Conservation (phyloP, 2,797 vertebrate species). For the Anomalospiza imberbis region DNA sequence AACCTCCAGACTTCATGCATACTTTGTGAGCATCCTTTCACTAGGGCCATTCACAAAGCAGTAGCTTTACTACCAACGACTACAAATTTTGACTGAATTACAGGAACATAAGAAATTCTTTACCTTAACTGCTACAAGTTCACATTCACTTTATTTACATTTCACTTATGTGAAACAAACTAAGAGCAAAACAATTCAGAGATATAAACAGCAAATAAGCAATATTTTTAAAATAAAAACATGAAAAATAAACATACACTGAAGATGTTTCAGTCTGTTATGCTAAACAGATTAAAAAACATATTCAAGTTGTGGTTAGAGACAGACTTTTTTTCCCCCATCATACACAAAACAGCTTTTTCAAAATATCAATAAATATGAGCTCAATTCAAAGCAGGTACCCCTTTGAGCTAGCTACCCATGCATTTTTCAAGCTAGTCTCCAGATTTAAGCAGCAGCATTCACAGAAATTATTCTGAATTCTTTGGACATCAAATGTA, state of each 20-base stretch:
- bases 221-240: not conserved
- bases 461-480: not conserved
- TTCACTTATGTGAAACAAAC: not conserved
- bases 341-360: not conserved
- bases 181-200: not conserved
- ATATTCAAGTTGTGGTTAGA: not conserved
- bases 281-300: not conserved
- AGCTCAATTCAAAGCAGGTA: not conserved
- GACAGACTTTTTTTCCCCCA: not conserved
- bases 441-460: not conserved
- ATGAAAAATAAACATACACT: not conserved
- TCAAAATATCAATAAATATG: not conserved
- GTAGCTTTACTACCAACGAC: not conserved
- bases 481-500: not conserved
- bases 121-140: not conserved
- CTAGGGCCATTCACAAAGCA: not conserved
- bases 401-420: not conserved
- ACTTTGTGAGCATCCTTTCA: not conserved
- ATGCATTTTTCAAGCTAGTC: not conserved
- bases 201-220: not conserved
- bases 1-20: not conserved
- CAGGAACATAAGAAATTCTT: no score
- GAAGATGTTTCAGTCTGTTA: not conserved
- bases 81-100: not conserved
- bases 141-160: no score